These are phyloP conservation scores for Psittacara wagleri DNA, from an alignment of 2,113 vertebrate species.

Conservation along the genomic window DNA sequence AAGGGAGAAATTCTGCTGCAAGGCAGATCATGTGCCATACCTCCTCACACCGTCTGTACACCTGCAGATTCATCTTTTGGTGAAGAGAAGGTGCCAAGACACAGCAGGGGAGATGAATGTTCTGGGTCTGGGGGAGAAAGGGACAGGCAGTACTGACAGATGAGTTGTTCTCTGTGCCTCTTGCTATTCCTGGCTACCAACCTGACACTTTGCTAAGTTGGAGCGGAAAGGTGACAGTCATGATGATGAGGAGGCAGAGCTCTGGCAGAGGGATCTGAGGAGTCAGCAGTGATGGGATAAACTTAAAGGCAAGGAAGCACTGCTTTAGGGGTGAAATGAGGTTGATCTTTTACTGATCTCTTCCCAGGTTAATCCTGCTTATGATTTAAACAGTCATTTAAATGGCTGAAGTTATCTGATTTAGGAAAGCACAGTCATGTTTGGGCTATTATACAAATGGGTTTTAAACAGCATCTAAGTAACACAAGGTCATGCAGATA, in stretches of 20 bases:
- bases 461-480: slow-evolving; percentile 4
- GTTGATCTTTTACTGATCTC: slow-evolving; percentile 17
- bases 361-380: slow-evolving; percentile 26
- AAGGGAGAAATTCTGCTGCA: not conserved
- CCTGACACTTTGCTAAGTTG: not conserved
- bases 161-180: not conserved
- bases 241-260: not conserved
- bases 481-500: not conserved
- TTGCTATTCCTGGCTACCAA: not conserved
- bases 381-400: slow-evolving; percentile 10
- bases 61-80: not conserved
- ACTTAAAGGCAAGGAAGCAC: not conserved
- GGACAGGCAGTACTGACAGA: not conserved
- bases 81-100: not conserved
- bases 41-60: not conserved
- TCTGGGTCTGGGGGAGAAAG: not conserved
- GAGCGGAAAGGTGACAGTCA: not conserved
- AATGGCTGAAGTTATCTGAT: not conserved
- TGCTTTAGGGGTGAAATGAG: not conserved
- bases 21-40: not conserved
- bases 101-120: not conserved
- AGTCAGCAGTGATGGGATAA: not conserved
- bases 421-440: not conserved
- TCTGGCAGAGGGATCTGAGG: not conserved
- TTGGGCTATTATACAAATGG: slow-evolving; percentile 10